Conservation (phyloP, 1,140 invertebrate genomes). For the Scaptomyza montana region DNA sequence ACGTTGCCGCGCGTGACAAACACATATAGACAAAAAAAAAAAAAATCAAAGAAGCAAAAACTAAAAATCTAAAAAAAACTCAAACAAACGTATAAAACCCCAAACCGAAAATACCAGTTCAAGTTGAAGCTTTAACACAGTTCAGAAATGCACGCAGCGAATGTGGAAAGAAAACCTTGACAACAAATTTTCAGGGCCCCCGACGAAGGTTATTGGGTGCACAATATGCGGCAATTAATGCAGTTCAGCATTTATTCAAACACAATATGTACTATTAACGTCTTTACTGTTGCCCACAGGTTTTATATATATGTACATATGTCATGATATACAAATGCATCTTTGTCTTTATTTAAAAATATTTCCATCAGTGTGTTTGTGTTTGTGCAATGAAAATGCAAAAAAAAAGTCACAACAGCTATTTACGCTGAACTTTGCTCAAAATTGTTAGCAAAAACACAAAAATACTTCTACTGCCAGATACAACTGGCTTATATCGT, state of each 20-base stretch:
- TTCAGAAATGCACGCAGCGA: constrained; percentile 67
- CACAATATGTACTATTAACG: constrained; percentile 42
- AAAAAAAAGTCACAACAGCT: constrained; percentile 61
- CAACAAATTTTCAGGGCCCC: constrained; percentile 76
- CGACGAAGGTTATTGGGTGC: constrained; percentile 68
- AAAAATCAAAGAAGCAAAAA: constrained; percentile 3
- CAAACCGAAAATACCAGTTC: constrained; percentile 70
- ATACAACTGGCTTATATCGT: neutral
- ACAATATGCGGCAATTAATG: constrained; percentile 67
- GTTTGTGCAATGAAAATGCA: constrained; percentile 51
- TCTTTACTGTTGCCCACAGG: constrained; percentile 29
- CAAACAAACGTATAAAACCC: constrained; percentile 39
- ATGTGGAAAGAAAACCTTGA: constrained; percentile 63
- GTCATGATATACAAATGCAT: constrained; percentile 8
- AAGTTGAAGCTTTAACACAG: constrained; percentile 62
- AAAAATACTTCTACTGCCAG: constrained; percentile 6
- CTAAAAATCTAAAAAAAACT: constrained; percentile 12
- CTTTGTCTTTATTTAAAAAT: constrained; percentile 2
- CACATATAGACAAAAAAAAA: constrained; percentile 24
- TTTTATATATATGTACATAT: too few relatives aligned
- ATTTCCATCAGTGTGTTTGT: neutral
- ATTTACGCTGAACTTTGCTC: constrained; percentile 76
- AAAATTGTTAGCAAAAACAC: constrained; percentile 43
- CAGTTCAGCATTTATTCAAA: constrained; percentile 56
- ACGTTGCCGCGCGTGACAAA: constrained; percentile 55